Evolutionary conservation across 1,140 invertebrate species (phyloP), one percentile per base, ranked within the genome.

Genomic region (Neuroterus valhalla): DNA sequence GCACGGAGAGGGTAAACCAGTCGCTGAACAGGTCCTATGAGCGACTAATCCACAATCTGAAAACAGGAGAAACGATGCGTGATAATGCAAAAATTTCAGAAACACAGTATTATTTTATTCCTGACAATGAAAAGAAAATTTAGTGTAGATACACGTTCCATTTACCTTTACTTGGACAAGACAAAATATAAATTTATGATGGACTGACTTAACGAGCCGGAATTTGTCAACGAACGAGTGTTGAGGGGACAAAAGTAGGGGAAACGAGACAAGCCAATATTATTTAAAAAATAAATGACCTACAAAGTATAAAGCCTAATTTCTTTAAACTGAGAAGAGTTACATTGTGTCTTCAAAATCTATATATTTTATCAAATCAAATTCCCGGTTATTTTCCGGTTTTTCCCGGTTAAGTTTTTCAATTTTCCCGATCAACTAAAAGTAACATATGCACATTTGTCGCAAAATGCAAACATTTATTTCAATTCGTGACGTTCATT

Each of bases 41-140:
- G 93, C 92, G 75, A 94, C 92, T 75, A 95, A 88, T 71, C 94
- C 94, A 89, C 95, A 96, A 87, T 93, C 94, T 89, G 75, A 42
- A 82, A 81, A 76, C 14, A 71, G 23, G 21, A 74, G 69, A 68
- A 26, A 68, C 66, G 43, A 44, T 45, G 42, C 19, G 21, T 66
- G 17, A 66, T 42, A 31, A 26, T 26, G n/a, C 19, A 68, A 45
- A 19, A 45, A n/a, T 2, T 42, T 6, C 3, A 67, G 38, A 66
- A 17, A 66, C n/a, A n/a, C 31, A 66, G 21, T 43, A 45, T 68
- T 5, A 31, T 19, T 68, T 68, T 68, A 19, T 68, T 15, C 5
- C 17, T n/a, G 6, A 1, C 6, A 50, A n/a, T 50, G 48, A 5
- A 11, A 26, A 26, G 23, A 23, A 55, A 55, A 19, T 12, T 12